Evolutionary conservation across 1,140 invertebrate genomes (phyloP).

Genomic region (Anoplolepis gracilipes): DNA sequence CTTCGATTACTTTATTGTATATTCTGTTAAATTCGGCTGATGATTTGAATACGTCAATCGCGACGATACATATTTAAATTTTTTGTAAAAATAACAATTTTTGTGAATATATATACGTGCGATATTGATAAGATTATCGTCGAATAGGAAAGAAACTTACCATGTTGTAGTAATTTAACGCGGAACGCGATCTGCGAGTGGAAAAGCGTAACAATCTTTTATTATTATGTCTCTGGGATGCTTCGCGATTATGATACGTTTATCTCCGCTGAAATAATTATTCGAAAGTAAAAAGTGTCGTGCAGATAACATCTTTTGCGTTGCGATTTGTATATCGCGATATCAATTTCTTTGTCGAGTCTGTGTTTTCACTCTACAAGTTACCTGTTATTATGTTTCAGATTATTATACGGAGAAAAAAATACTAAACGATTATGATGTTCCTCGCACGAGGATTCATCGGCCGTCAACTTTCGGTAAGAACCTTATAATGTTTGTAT

Average conservation of each 20-base stretch:
- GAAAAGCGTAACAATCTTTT: constrained; percentile 19
- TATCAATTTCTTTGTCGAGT: constrained; percentile 2
- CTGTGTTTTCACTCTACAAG: not conserved
- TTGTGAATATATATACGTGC: not conserved
- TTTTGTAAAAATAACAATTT: not conserved
- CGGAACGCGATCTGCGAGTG: not conserved
- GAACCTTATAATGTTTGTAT: not conserved
- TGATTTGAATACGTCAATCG: not conserved
- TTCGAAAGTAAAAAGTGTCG: constrained; percentile 20
- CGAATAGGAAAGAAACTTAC: not conserved
- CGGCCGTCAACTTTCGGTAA: not conserved
- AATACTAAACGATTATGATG: not conserved
- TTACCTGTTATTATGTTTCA: constrained; percentile 14
- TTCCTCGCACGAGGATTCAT: not conserved
- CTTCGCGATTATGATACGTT: constrained; percentile 9
- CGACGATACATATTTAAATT: not conserved
- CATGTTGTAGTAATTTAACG: constrained; percentile 4
- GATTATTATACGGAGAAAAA: not conserved
- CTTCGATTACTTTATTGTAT: not conserved
- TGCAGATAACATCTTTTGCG: constrained; percentile 5
- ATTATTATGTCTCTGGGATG: constrained; percentile 1
- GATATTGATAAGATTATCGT: not conserved
- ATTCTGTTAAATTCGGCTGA: not conserved
- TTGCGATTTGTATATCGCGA: not conserved
- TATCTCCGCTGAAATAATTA: constrained; percentile 27